Conservation (phyloP, 2,888 invertebrate genomes). For the Erebia epiphron region DNA sequence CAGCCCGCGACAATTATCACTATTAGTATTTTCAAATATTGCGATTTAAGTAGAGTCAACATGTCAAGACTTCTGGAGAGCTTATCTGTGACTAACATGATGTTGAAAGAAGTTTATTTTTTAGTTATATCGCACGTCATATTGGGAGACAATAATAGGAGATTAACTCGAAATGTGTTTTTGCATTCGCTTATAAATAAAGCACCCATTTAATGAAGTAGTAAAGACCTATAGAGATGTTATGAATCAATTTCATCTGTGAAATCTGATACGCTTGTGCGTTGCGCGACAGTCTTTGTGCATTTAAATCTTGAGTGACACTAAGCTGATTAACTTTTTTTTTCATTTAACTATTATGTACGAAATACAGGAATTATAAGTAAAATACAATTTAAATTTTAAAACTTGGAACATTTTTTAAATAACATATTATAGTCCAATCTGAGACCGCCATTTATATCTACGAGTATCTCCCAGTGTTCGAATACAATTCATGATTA, state of each 20-base stretch:
- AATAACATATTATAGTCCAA: no score
- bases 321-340: slow-evolving; percentile 27
- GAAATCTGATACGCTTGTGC: slow-evolving; percentile 16
- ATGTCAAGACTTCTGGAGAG: no score
- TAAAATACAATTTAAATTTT: background rate
- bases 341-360: background rate
- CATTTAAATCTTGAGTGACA: slow-evolving; percentile 33
- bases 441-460: no score
- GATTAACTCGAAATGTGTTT: background rate
- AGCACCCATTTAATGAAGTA: slow-evolving; percentile 6
- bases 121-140: no score
- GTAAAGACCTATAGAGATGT: slow-evolving; percentile 16
- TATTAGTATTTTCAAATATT: no score
- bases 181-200: background rate
- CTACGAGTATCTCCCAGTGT: no score
- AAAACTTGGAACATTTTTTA: background rate
- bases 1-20: no score
- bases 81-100: no score
- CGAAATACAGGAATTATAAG: background rate
- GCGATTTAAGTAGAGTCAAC: no score
- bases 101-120: background rate
- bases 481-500: no score
- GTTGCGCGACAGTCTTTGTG: slow-evolving; percentile 7
- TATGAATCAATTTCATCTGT: slow-evolving; percentile 19
- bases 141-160: background rate